Conservation (phyloP, 1,140 invertebrate species). For the Copidosoma floridanum region DNA sequence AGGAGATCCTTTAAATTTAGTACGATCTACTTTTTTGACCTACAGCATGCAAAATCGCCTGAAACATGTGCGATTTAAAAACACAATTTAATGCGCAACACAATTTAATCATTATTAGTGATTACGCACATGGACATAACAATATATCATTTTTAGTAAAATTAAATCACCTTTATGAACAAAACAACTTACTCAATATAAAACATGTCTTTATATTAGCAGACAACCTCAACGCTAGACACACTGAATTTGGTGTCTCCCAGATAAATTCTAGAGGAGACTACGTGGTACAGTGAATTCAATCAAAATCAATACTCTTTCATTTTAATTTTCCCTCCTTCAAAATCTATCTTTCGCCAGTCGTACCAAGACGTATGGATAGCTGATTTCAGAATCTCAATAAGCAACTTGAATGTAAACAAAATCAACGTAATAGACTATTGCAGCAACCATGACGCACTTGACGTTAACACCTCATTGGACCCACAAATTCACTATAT, state of each 20-base stretch:
- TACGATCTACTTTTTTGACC: no score
- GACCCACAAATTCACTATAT: no score
- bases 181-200: neutral
- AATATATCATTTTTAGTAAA: neutral
- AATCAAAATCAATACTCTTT: slow-evolving; percentile 3
- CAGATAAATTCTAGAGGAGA: neutral
- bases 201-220: slow-evolving; percentile 1
- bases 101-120: neutral
- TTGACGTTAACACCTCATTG: no score
- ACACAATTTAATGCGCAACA: neutral
- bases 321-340: slow-evolving; percentile 3
- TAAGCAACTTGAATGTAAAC: neutral
- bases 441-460: slow-evolving; percentile 2
- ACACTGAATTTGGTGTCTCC: neutral
- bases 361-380: slow-evolving; percentile 20
- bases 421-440: slow-evolving; percentile 1
- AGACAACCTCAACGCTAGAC: neutral
- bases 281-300: slow-evolving; percentile 17
- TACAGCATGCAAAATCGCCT: no score
- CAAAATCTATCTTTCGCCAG: slow-evolving; percentile 16
- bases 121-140: neutral
- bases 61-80: no score
- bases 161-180: neutral
- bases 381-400: neutral
- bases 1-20: slow-evolving; percentile 8